These are phyloP conservation scores for Tortrix viridana DNA, from an alignment of 2,888 invertebrate species.

Conservation along the genomic window DNA sequence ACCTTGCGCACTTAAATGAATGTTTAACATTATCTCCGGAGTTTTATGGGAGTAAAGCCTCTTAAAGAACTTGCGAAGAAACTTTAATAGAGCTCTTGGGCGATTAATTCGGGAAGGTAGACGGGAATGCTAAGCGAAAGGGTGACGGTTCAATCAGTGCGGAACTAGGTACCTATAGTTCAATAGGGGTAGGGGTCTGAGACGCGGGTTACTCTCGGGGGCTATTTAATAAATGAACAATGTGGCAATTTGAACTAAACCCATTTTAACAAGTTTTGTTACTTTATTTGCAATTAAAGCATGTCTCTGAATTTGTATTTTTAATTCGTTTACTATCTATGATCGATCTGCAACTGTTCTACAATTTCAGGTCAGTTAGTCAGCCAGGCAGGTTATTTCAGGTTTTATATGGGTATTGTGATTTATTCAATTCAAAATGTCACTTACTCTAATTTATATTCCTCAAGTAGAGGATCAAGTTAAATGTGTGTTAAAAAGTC, in stretches of 20 bases:
- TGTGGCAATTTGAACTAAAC: background rate
- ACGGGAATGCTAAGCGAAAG: conserved; percentile 79
- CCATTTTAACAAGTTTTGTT: conserved; percentile 6
- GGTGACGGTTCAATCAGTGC: conserved; percentile 51
- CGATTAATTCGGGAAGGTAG: conserved; percentile 82
- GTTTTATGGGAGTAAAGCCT: conserved; percentile 77
- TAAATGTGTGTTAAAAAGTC: no score
- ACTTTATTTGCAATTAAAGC: no score
- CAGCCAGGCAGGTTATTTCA: no score
- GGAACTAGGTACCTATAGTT: background rate
- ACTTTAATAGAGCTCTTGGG: conserved; percentile 81
- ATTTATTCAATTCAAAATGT: no score
- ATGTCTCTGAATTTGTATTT: no score
- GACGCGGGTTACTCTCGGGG: background rate
- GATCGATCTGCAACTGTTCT: no score
- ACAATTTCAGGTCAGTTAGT: no score
- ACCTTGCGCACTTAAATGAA: conserved; percentile 78
- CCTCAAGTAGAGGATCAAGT: no score
- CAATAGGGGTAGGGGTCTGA: background rate
- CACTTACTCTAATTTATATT: no score
- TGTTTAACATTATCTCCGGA: conserved; percentile 82
- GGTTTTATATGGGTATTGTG: no score
- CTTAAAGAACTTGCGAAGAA: conserved; percentile 80
- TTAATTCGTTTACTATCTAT: no score
- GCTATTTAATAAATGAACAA: conserved; percentile 4